phyloP scores from a whole-genome alignment of 1,140 invertebrate genomes.

The Bombus consobrinus region DNA sequence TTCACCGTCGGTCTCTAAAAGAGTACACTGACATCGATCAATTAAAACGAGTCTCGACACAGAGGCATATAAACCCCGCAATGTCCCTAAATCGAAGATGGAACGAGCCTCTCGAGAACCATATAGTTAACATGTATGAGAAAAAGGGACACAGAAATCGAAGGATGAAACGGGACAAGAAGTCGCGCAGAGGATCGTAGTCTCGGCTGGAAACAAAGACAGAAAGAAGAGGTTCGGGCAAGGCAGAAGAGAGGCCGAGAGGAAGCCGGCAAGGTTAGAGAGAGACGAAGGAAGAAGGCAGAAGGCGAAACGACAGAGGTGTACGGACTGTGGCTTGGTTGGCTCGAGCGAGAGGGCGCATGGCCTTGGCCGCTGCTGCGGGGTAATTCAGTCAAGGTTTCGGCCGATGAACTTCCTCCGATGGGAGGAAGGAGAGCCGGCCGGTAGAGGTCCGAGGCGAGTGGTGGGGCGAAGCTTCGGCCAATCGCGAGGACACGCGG shows the following conservation, averaged over 20 bases:
- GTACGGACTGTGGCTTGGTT: conserved; percentile 59
- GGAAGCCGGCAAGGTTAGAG: conserved; percentile 35
- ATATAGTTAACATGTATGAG: background rate
- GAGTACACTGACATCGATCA: too few relatives aligned
- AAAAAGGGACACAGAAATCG: background rate
- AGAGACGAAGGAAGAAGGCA: conserved; percentile 39
- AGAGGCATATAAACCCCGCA: background rate
- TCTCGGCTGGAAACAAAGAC: background rate
- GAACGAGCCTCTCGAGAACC: background rate
- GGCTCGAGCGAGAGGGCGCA: conserved; percentile 74
- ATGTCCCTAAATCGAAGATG: background rate
- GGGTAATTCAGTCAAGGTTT: conserved; percentile 89
- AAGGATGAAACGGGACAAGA: conserved; percentile 33
- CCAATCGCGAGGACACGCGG: conserved; percentile 74
- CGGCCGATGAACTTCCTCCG: conserved; percentile 85
- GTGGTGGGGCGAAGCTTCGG: conserved; percentile 69
- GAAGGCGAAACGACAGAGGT: conserved; percentile 49
- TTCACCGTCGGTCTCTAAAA: background rate
- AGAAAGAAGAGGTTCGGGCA: background rate
- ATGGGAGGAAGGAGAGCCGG: conserved; percentile 69
- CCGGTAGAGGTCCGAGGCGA: conserved; percentile 52
- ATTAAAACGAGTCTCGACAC: background rate
- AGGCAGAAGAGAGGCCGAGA: conserved; percentile 34
- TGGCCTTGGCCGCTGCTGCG: conserved; percentile 85
- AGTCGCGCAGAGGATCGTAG: background rate